Conservation (phyloP, 2,888 invertebrate species). For the Ochropleura leucogaster region DNA sequence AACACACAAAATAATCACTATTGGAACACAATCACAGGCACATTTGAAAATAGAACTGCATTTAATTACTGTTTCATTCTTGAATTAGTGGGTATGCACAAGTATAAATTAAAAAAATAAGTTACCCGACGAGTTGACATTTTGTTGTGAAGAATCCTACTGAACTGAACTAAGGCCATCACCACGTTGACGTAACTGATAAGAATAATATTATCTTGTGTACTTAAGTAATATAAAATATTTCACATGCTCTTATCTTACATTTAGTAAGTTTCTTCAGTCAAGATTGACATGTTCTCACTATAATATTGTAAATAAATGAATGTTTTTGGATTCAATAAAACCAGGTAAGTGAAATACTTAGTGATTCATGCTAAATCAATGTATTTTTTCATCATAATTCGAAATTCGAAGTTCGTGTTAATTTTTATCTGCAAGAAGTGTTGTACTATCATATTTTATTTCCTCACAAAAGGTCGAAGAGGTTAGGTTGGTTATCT, state of each 20-base stretch:
- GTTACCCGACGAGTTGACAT: slow-evolving; percentile 89
- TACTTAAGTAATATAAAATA: slow-evolving; percentile 74
- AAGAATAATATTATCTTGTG: slow-evolving; percentile 82
- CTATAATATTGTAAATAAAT: slow-evolving; percentile 44
- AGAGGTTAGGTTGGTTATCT: slow-evolving; percentile 85
- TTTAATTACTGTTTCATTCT: slow-evolving; percentile 46
- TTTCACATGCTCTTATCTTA: slow-evolving; percentile 69
- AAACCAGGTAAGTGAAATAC: slow-evolving; percentile 48
- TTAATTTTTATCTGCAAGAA: slow-evolving; percentile 16
- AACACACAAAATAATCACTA: slow-evolving; percentile 54
- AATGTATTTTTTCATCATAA: not conserved
- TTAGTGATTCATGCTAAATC: not conserved
- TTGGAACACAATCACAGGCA: slow-evolving; percentile 58
- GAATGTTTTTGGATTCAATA: slow-evolving; percentile 25
- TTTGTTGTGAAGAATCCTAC: slow-evolving; percentile 81
- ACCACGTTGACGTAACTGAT: slow-evolving; percentile 83
- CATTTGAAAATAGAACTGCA: slow-evolving; percentile 56
- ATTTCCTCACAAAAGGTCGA: slow-evolving; percentile 73
- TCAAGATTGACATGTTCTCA: slow-evolving; percentile 67
- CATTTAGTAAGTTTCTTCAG: slow-evolving; percentile 71
- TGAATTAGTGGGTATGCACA: slow-evolving; percentile 45
- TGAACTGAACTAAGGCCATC: slow-evolving; percentile 83
- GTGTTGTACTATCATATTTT: slow-evolving; percentile 38
- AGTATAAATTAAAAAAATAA: slow-evolving; percentile 65
- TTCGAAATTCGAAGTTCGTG: not conserved